Conservation (phyloP, 2,888 invertebrate genomes). For the Mimachlamys varia region DNA sequence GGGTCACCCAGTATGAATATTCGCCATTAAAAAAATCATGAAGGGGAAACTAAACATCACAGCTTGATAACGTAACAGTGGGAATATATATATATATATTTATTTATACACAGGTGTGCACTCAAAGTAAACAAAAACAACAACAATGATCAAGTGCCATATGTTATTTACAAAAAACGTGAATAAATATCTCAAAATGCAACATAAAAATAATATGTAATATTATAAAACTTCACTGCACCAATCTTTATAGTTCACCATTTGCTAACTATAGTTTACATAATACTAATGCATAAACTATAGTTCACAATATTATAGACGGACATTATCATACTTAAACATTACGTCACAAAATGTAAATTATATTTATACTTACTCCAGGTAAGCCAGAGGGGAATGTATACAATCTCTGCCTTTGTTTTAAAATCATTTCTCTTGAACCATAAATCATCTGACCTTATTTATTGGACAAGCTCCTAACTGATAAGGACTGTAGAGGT, state of each 20-base stretch:
- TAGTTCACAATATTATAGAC: neutral
- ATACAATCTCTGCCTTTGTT: slow-evolving; percentile 12
- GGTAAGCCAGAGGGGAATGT: neutral
- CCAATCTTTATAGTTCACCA: neutral
- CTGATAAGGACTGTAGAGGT: neutral
- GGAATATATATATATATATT: neutral
- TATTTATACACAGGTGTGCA: neutral
- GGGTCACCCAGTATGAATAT: too few relatives aligned
- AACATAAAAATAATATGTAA: slow-evolving; percentile 13
- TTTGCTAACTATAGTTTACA: neutral
- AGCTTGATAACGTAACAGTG: neutral
- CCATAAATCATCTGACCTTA: neutral
- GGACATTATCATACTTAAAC: neutral
- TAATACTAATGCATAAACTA: neutral
- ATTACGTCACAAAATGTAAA: too few relatives aligned
- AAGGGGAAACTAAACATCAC: neutral
- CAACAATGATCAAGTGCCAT: neutral
- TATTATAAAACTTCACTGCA: slow-evolving; percentile 25
- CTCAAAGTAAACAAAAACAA: slow-evolving; percentile 16
- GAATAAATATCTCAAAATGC: slow-evolving; percentile 31
- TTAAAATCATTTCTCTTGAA: neutral
- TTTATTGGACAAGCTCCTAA: neutral
- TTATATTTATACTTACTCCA: too few relatives aligned
- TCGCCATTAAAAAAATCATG: neutral
- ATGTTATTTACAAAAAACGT: slow-evolving; percentile 28